Evolutionary conservation across 2,888 invertebrate species (phyloP).

Genomic region (Dioctria rufipes): DNA sequence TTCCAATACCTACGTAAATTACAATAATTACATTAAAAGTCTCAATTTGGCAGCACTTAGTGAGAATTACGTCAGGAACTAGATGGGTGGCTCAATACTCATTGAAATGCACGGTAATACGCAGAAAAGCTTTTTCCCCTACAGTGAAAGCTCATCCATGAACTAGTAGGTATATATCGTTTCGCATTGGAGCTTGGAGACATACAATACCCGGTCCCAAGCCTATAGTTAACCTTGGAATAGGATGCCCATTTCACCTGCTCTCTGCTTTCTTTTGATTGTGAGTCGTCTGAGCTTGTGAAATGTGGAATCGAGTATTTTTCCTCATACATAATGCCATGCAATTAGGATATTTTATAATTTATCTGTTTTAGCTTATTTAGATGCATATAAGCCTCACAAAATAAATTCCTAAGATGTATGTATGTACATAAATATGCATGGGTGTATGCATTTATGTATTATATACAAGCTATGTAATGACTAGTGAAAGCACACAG

Average conservation of each 20-base stretch:
- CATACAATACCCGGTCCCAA: neutral
- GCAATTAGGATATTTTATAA: too few relatives aligned
- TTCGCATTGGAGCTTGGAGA: neutral
- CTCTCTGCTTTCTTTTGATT: neutral
- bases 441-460: too few relatives aligned
- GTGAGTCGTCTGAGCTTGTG: neutral
- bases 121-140: conserved; percentile 42
- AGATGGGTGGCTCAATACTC: conserved; percentile 28
- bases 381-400: too few relatives aligned
- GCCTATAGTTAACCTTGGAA: neutral
- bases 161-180: neutral
- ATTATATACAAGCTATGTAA: too few relatives aligned
- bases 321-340: too few relatives aligned
- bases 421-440: too few relatives aligned
- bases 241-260: neutral
- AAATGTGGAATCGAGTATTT: too few relatives aligned
- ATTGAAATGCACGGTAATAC: neutral
- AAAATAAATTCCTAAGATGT: too few relatives aligned
- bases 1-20: neutral
- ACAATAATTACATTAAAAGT: neutral
- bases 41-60: conserved; percentile 36
- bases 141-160: conserved; percentile 2
- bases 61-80: conserved; percentile 31
- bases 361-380: too few relatives aligned
- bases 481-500: too few relatives aligned